Percentiles rank a stretch among this genome's conserved stretches.
phyloP scores from a whole-genome alignment of 1,140 invertebrate genomes.

The Megalopta genalis region DNA sequence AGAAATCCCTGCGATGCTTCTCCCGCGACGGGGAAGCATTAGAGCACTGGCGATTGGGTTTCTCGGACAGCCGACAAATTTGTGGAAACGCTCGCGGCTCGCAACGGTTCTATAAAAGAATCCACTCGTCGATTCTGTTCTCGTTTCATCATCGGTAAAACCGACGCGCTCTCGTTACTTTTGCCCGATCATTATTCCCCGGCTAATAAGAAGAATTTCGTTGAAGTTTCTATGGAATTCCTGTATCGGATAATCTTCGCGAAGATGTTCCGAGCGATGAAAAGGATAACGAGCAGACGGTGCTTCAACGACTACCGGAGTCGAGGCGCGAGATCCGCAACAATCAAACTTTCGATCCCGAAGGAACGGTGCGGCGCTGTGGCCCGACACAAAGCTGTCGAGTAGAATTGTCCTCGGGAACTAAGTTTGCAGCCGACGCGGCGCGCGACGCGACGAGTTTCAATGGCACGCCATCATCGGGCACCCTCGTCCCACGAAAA shows the following conservation, averaged over 20 bases:
- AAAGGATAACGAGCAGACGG: no score
- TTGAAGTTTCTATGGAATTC: no score
- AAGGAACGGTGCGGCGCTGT: background rate
- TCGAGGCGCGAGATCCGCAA: background rate
- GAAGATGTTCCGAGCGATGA: no score
- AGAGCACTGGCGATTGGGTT: slow-evolving; percentile 41
- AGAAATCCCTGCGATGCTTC: slow-evolving; percentile 36
- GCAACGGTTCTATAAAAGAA: no score
- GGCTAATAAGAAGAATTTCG: no score
- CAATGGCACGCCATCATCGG: background rate
- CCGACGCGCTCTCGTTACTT: no score
- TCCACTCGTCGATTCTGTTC: no score
- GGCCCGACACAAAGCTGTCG: background rate
- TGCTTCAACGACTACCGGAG: background rate
- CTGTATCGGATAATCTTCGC: no score
- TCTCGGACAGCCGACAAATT: slow-evolving; percentile 14
- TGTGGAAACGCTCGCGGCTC: no score
- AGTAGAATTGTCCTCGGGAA: background rate
- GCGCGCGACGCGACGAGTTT: background rate
- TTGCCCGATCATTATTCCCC: no score
- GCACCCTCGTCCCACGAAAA: background rate
- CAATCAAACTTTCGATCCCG: background rate
- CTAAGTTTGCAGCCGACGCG: background rate
- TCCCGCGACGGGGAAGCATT: slow-evolving; percentile 22
- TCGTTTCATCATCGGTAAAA: no score